Percentiles rank a stretch among this genome's conserved stretches.
phyloP scores from a whole-genome alignment of 2,888 invertebrate species.

The Aleiodes alternator region DNA sequence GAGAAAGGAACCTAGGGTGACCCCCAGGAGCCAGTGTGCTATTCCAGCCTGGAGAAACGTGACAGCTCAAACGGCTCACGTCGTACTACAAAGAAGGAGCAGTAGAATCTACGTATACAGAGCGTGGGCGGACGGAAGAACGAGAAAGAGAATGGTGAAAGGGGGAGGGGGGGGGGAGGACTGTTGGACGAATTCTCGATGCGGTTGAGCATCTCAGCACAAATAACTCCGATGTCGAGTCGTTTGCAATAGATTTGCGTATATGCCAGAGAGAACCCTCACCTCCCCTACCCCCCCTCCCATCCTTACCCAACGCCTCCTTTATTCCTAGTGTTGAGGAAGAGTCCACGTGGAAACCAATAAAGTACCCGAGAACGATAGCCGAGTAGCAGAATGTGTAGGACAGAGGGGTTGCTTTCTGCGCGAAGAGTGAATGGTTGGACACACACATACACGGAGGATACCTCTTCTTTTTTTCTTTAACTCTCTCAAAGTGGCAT shows the following conservation, averaged over 20 bases:
- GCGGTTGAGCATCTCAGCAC: constrained; percentile 57
- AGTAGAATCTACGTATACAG: constrained; percentile 45
- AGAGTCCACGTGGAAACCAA: constrained; percentile 61
- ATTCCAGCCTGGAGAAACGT: constrained; percentile 39
- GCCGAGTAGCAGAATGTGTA: constrained; percentile 33
- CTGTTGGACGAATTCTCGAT: constrained; percentile 62
- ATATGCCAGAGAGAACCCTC: neutral
- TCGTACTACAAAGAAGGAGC: constrained; percentile 24
- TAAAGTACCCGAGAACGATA: constrained; percentile 58
- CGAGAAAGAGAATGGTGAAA: constrained; percentile 37
- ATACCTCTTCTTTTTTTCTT: neutral
- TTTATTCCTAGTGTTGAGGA: constrained; percentile 24
- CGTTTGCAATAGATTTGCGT: constrained; percentile 51
- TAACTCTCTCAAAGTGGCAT: neutral
- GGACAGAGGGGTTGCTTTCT: neutral
- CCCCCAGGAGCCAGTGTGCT: constrained; percentile 37
- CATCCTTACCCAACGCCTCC: constrained; percentile 13
- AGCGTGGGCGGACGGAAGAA: constrained; percentile 48
- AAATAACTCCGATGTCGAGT: constrained; percentile 68
- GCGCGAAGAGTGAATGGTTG: constrained; percentile 36
- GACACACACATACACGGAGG: neutral
- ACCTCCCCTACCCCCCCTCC: too few species aligned
- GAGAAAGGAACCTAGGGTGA: constrained; percentile 23
- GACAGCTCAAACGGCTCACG: constrained; percentile 43
- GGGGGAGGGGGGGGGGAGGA: constrained; percentile 40